A percentile compares a stretch with the other conserved stretches of the same genome.
phyloP scores from a whole-genome alignment of 2,797 vertebrate genomes.

The Garrulus glandarius region DNA sequence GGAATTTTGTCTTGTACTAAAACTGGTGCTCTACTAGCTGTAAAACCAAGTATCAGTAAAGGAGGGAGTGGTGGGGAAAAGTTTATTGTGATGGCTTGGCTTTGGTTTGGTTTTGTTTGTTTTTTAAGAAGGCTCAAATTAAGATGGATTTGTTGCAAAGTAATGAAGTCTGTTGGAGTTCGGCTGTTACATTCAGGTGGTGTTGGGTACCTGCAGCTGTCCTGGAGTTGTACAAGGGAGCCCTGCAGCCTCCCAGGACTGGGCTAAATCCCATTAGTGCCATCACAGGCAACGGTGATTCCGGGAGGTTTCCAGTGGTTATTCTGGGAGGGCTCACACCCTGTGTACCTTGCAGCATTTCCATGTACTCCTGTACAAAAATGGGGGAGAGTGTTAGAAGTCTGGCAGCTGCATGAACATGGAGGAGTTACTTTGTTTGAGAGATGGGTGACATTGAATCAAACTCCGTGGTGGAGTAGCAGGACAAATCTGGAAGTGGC shows the following conservation, averaged over 20 bases:
- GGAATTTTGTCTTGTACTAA: neutral
- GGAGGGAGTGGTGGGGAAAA: neutral
- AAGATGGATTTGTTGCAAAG: neutral
- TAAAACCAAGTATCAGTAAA: neutral
- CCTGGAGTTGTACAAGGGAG: neutral
- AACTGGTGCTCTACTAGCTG: neutral
- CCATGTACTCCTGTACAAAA: neutral
- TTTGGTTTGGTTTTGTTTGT: neutral
- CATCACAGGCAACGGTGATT: fast-evolving
- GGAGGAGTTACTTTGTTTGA: neutral
- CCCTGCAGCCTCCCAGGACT: neutral
- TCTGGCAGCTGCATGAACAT: neutral
- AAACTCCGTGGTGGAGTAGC: neutral
- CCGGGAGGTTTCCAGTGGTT: no score
- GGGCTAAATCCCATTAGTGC: neutral
- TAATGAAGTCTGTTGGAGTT: neutral
- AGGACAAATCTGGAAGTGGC: neutral
- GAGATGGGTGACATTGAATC: neutral
- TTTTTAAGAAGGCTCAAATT: neutral
- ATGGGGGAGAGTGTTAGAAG: neutral
- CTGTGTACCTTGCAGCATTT: neutral
- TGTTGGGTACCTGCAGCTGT: neutral
- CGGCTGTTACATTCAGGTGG: neutral
- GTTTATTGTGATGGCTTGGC: neutral
- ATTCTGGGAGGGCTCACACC: neutral